Conservation (phyloP, 1,140 invertebrate genomes). For the Varroa destructor region DNA sequence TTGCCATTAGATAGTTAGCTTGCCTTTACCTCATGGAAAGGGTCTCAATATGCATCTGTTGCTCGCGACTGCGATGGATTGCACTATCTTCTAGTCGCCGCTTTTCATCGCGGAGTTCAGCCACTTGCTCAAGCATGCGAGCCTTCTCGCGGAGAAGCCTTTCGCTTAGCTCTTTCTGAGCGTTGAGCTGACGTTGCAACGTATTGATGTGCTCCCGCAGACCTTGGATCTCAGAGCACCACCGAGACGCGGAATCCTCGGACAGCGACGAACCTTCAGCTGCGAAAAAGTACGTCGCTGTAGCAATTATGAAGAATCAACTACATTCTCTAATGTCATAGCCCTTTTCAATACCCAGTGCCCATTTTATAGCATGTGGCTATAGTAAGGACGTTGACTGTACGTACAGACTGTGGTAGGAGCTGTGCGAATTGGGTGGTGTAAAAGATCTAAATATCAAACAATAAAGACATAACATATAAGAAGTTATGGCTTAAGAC, state of each 20-base stretch:
- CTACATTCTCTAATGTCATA: no score
- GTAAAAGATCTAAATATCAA: no score
- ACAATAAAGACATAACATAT: no score
- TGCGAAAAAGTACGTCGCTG: not conserved
- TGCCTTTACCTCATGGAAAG: not conserved
- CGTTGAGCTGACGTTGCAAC: conserved; percentile 6
- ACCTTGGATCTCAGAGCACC: conserved; percentile 15
- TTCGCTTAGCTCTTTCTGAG: conserved; percentile 5
- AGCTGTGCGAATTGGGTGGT: no score
- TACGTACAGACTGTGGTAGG: no score
- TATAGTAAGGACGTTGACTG: no score
- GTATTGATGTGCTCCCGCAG: conserved; percentile 7
- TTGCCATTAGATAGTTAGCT: no score
- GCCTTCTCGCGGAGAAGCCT: conserved; percentile 6
- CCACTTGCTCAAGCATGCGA: not conserved
- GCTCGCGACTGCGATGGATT: conserved; percentile 12
- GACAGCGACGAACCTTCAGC: conserved; percentile 14
- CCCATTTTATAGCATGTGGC: no score
- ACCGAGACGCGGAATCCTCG: conserved; percentile 4
- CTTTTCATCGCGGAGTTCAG: conserved; percentile 13
- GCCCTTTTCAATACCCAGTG: no score
- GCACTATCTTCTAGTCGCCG: not conserved
- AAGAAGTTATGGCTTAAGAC: no score
- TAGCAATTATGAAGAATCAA: no score
- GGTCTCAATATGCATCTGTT: conserved; percentile 7